These are phyloP conservation scores for Ryuthela nishihirai DNA, from an alignment of 2,888 invertebrate genomes.

Conservation along the genomic window DNA sequence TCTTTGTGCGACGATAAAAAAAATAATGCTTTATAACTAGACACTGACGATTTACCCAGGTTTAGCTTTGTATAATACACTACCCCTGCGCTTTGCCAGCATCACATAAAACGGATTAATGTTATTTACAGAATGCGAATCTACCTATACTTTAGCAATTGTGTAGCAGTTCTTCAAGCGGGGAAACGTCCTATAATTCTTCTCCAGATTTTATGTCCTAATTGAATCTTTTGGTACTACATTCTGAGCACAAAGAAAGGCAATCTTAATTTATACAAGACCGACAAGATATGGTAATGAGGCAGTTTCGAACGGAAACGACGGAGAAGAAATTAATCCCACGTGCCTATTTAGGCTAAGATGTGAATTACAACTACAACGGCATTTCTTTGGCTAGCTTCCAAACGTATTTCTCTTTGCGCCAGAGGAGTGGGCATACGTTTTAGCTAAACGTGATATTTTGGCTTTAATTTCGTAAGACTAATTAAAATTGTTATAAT, in stretches of 20 bases:
- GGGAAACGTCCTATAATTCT: constrained; percentile 12
- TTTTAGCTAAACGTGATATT: too few relatives aligned
- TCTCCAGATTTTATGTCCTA: constrained; percentile 31
- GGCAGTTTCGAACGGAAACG: constrained; percentile 24
- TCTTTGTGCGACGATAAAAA: too few relatives aligned
- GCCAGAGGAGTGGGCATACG: constrained; percentile 8
- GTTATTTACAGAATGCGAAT: too few relatives aligned
- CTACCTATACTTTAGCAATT: too few relatives aligned
- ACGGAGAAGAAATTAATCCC: constrained; percentile 33
- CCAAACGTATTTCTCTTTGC: constrained; percentile 11
- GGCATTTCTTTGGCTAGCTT: constrained; percentile 16
- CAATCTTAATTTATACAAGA: constrained; percentile 34
- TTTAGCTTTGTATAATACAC: too few relatives aligned
- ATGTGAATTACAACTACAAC: constrained; percentile 33
- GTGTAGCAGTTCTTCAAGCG: too few relatives aligned
- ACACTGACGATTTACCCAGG: too few relatives aligned
- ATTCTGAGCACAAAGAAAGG: constrained; percentile 7
- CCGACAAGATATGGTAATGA: constrained; percentile 29
- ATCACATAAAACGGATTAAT: too few relatives aligned
- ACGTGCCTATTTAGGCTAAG: constrained; percentile 31
- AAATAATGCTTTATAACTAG: too few relatives aligned
- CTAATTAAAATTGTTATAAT: constrained; percentile 31
- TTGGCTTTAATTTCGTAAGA: constrained; percentile 13
- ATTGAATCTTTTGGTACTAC: constrained; percentile 18
- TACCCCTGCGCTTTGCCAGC: too few relatives aligned